Evolutionary conservation across 2,888 invertebrate species (phyloP), one percentile per base, ranked within the genome.

Genomic region (Yponomeuta cagnagella): DNA sequence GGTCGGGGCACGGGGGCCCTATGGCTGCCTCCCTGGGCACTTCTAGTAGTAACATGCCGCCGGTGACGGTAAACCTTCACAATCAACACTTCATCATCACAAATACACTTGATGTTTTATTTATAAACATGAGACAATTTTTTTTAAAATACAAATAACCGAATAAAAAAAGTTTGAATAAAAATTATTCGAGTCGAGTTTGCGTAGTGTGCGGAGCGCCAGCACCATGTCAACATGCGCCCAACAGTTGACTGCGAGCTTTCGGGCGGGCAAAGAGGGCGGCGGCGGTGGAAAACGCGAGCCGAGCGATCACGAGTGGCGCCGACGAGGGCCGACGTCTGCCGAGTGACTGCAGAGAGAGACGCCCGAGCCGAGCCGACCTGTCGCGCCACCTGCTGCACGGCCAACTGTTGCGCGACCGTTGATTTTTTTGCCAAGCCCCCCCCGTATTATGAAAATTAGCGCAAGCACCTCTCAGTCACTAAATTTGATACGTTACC

Each of bases 1-100:
- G 77, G 69, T 89, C 88, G 80, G 85, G 85, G 83, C 88, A 88
- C 83, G 90, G 87, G 75, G 90, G 90, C 87, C 93, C 94, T 84
- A 95, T 95, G 89, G 95, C 95, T 84, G 95, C 94, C 92, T 95
- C 96, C 85, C 94, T 94, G 80, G 94, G 94, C 81, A 95, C 91
- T 93, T 95, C 95, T 89, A 95, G 95, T 83, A 96, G 94, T 87
- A 96, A 95, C 96, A 96, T 96, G 87, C 80, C 79, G 80, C 70
- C 70, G 70, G 15, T 67, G 33, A 43, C 31, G 67, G 37, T 37
- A n/a, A 67, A n/a, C 10, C 15, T 15, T 43, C 82, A 82, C 82
- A 74, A 58, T 77, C 75, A 86, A 81, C 82, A 84, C 80, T 80
- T 81, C 88, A 86, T 88, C 77, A 80, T 58, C 81, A 80, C 80